phyloP scores from a whole-genome alignment of 1,140 invertebrate genomes.

The Bombyx mori region DNA sequence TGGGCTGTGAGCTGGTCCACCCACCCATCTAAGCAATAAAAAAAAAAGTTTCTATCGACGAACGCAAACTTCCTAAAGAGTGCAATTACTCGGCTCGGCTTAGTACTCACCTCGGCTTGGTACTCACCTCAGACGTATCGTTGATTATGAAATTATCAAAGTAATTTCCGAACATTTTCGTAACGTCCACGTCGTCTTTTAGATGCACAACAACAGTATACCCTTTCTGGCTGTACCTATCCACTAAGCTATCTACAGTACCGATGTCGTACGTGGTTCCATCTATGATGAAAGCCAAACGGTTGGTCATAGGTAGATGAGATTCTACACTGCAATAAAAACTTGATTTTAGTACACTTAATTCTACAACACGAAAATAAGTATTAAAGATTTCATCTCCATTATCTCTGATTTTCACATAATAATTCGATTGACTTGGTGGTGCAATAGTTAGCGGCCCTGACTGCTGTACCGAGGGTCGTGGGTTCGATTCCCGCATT shows the following conservation, averaged over 20 bases:
- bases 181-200: slow-evolving; percentile 42
- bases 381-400: neutral
- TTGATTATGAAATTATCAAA: slow-evolving; percentile 42
- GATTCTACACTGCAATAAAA: slow-evolving; percentile 34
- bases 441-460: too few species aligned
- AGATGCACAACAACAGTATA: slow-evolving; percentile 51
- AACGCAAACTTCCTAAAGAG: too few species aligned
- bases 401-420: neutral
- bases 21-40: too few species aligned
- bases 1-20: too few species aligned
- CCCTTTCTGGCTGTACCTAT: slow-evolving; percentile 36
- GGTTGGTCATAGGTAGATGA: slow-evolving; percentile 42
- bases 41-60: too few species aligned
- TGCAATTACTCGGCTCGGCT: too few species aligned
- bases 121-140: slow-evolving; percentile 39
- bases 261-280: slow-evolving; percentile 45
- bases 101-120: slow-evolving; percentile 29
- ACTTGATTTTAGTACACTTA: neutral
- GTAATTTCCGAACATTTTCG: slow-evolving; percentile 30
- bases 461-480: too few species aligned
- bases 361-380: neutral
- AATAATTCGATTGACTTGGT: neutral
- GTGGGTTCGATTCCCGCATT: too few species aligned
- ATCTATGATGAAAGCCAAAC: slow-evolving; percentile 38
- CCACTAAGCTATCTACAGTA: slow-evolving; percentile 34